Evolutionary conservation across 23 tunicate genomes (phyloP), one percentile per base, ranked within the genome.

Genomic region (Diplosoma virens): DNA sequence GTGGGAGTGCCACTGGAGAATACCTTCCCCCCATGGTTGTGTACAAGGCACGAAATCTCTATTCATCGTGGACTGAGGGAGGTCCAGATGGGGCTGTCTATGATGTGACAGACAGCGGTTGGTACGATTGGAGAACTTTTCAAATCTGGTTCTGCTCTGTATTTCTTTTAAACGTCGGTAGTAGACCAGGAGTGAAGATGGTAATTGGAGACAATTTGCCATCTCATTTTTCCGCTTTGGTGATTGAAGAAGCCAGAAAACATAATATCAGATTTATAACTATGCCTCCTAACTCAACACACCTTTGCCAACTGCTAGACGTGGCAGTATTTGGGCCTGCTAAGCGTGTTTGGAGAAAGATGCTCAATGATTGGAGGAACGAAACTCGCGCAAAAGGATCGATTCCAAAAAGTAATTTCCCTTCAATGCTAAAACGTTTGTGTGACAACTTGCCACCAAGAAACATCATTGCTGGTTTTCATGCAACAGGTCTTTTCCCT

Each of bases 141-240:
- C 52, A 67, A 36, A 23, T 2, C 7, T 67, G 52, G 74, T 67
- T 67, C 21, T 2, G 3, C 3, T 25, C 18, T 34, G 30, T 67
- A 22, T 67, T 67, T 67, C 21, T 36, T 6, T 5, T 23, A 17
- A 7, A 18, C 36, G 74, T 37, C 2, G 50, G 23, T 17, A 28
- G 11, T 9, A 34, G 17, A 35, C 52, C 74, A 7, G 74, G 74
- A 18, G 7, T 52, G 26, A 36, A 34, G 24, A 52, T 52, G 29
- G 3, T 73, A 2, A 73, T 73, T 50, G 79, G 79, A 3, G 79
- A 73, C 37, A 73, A 73, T n/a, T 73, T 73, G 64, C 41, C 79
- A 50, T 52, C 79, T 4, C 79, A 73, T 73, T 73, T 73, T 30
- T 52, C 64, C 6, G 3, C 25, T 3, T 14, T 48, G 22, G 79